phyloP scores from a whole-genome alignment of 1,140 invertebrate genomes.

The Leptinotarsa defecta region DNA sequence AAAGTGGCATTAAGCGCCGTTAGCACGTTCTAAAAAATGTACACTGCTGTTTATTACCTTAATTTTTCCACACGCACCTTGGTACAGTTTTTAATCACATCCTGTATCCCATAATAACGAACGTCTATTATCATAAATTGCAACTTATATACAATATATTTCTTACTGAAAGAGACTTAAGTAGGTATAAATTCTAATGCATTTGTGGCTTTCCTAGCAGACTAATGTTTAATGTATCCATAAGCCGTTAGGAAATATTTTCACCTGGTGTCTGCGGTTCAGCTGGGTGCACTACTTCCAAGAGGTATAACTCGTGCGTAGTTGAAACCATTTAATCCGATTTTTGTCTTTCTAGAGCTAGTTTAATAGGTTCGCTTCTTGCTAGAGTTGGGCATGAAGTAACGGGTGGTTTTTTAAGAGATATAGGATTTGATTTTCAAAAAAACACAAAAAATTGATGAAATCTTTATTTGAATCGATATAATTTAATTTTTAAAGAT shows the following conservation, averaged over 20 bases:
- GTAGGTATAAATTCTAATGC: constrained; percentile 19
- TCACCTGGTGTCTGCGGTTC: constrained; percentile 17
- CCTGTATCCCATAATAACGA: constrained; percentile 15
- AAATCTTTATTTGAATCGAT: no score
- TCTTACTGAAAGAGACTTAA: constrained; percentile 19
- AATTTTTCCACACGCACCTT: constrained; percentile 1
- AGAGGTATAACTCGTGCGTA: neutral
- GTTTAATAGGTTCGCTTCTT: no score
- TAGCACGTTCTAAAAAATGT: neutral
- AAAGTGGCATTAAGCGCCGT: neutral
- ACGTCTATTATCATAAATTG: constrained; percentile 19
- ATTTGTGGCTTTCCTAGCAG: constrained; percentile 18
- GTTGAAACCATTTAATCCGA: neutral
- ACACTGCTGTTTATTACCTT: neutral
- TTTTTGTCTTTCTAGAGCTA: no score
- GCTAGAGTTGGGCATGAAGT: no score
- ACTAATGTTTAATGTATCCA: constrained; percentile 24
- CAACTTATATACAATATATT: constrained; percentile 23
- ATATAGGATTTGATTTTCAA: no score
- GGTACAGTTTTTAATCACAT: constrained; percentile 15
- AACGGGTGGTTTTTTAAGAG: no score
- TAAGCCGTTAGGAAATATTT: constrained; percentile 22
- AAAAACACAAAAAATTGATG: no score
- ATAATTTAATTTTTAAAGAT: no score
- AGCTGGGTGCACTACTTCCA: neutral